Base-by-base conservation (phyloP, 2,797 vertebrate species). In the Paratrypauchen microcephalus region DNA sequence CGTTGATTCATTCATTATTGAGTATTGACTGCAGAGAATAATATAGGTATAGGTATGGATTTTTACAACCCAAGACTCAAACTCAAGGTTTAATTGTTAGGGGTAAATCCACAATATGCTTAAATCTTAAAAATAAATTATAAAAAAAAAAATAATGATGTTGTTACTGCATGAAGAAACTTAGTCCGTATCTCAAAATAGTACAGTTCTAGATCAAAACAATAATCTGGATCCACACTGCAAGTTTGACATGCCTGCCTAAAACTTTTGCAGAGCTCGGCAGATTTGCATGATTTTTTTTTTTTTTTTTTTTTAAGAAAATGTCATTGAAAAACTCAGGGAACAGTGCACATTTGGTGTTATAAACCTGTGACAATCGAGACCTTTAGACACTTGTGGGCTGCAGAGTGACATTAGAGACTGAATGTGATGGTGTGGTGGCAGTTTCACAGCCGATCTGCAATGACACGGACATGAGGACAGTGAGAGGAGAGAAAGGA, bases 311-410 rank as follows among this genome's bases (percentile, higher is more conserved):
- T 52, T 23, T 12, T 11, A 36, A 60, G 58, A 11, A 60, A 60
- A 60, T 60, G 18, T 63, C 39, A 63, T 54, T 41, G 69, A 74
- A 3, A 65, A 61, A 65, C 54, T 67, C 59, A 5, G 21, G 73
- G 32, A 61, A 65, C 47, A 47, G 32, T 15, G 0, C 36, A 30
- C 55, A 19, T 61, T 70, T 19, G 64, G 52, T 54, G 66, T 68
- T n/a, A 15, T n/a, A 74, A 72, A 76, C 45, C 50, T 59, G 28
- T 57, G 56, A 78, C 83, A 74, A 68, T 61, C 23, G 13, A 63
- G 70, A 74, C 69, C 58, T 52, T 81, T 54, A 64, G 55, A 82
- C 56, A 32, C 59, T 30, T 73, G 28, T 52, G 64, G n/a, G 68
- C 71, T 32, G 48, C n/a, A 45, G 62, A 8, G 50, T 73, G 76